phyloP scores from a whole-genome alignment of 2,113 vertebrate species.

The Camelus dromedarius region DNA sequence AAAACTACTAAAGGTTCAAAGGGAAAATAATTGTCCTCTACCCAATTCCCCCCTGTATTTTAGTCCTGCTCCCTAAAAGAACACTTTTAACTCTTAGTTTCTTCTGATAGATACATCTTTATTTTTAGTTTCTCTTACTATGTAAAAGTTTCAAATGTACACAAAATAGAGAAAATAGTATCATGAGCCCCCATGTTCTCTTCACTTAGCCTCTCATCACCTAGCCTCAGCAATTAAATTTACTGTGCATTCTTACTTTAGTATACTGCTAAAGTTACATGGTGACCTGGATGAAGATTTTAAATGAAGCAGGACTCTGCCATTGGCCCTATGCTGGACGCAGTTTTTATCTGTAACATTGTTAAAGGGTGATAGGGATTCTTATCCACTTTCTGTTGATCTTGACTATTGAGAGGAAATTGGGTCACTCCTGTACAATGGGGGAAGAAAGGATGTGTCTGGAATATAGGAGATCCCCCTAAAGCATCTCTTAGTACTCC shows the following conservation, averaged over 20 bases:
- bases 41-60: not conserved
- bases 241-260: not conserved
- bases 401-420: not conserved
- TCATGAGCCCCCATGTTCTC: not conserved
- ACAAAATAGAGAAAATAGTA: constrained; percentile 22
- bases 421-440: not conserved
- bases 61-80: not conserved
- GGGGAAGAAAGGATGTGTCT: not conserved
- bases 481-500: not conserved
- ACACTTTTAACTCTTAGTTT: constrained; percentile 28
- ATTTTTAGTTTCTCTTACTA: constrained; percentile 22
- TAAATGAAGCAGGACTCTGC: not conserved
- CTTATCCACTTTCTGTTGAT: not conserved
- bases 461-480: not conserved
- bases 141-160: constrained; percentile 2
- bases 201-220: not conserved
- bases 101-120: not conserved
- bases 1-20: constrained; percentile 43
- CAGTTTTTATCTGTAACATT: not conserved
- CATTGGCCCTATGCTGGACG: not conserved
- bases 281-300: not conserved
- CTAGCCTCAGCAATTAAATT: not conserved
- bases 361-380: not conserved
- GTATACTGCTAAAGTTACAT: not conserved
- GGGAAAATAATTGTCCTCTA: not conserved